Evolutionary conservation across 2,888 invertebrate species (phyloP).

Genomic region (Tinea pellionella): DNA sequence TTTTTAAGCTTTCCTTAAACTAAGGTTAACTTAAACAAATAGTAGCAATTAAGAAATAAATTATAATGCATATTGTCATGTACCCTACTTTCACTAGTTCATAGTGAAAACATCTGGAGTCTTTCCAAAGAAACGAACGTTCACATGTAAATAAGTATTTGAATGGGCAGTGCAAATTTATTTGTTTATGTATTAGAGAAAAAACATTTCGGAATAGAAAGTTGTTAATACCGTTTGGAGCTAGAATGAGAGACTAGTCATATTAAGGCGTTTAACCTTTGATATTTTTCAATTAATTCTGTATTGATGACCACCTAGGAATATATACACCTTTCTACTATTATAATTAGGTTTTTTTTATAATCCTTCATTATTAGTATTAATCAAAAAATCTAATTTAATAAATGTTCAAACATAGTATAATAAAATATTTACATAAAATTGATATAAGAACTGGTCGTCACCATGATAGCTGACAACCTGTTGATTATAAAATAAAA

Average conservation of each 20-base stretch:
- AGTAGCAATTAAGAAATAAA: no score
- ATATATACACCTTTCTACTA: no score
- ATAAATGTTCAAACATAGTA: no score
- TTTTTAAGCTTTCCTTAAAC: no score
- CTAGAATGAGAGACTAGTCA: not conserved
- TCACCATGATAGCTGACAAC: not conserved
- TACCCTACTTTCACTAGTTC: not conserved
- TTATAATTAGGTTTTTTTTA: no score
- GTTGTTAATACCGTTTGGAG: not conserved
- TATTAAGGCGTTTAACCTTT: no score
- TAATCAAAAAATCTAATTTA: no score
- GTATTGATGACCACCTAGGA: no score
- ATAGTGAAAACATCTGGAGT: not conserved
- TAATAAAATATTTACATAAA: no score
- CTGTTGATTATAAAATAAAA: not conserved
- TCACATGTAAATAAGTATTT: not conserved
- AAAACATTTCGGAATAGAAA: not conserved
- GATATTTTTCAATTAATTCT: no score
- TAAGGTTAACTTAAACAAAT: not conserved
- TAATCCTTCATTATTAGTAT: no score
- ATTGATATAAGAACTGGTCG: not conserved
- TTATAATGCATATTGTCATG: not conserved
- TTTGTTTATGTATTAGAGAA: not conserved
- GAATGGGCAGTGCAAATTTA: not conserved
- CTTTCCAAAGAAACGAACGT: not conserved